Conservation (phyloP, 2,113 vertebrate species). For the Gopherus flavomarginatus region DNA sequence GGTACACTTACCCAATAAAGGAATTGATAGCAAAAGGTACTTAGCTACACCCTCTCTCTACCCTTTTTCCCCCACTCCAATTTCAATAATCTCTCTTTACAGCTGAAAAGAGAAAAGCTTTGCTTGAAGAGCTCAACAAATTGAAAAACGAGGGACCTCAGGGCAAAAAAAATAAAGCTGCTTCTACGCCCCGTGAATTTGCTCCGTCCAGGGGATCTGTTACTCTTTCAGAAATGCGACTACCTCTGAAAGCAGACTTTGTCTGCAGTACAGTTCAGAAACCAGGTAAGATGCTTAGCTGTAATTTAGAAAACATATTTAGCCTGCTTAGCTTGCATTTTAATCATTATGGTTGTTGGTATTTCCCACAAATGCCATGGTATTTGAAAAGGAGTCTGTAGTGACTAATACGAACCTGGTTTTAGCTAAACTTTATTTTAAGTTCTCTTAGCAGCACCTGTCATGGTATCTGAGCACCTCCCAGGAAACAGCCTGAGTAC, state of each 20-base stretch:
- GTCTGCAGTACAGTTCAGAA: constrained; percentile 89
- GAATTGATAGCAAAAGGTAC: neutral
- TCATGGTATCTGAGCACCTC: neutral
- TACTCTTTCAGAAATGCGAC: constrained; percentile 89
- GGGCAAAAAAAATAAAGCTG: constrained; percentile 72
- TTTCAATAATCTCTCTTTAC: neutral
- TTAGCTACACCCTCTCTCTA: neutral
- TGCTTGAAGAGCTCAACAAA: constrained; percentile 88
- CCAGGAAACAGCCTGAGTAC: neutral
- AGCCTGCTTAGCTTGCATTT: fast-evolving
- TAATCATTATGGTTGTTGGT: fast-evolving
- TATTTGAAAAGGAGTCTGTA: neutral
- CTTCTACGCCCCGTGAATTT: constrained; percentile 45
- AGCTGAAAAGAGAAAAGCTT: constrained; percentile 90
- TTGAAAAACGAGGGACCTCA: constrained; percentile 85
- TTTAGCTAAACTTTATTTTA: neutral
- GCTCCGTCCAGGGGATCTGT: constrained; percentile 89
- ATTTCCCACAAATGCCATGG: neutral
- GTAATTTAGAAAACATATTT: neutral
- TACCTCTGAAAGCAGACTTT: constrained; percentile 97
- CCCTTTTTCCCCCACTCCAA: neutral
- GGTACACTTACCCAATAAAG: neutral
- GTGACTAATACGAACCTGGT: neutral
- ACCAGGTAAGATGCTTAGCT: constrained; percentile 80
- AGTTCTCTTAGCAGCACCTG: neutral